Conservation (phyloP, 64 coral and sea anemone genomes). For the Montipora sp. region DNA sequence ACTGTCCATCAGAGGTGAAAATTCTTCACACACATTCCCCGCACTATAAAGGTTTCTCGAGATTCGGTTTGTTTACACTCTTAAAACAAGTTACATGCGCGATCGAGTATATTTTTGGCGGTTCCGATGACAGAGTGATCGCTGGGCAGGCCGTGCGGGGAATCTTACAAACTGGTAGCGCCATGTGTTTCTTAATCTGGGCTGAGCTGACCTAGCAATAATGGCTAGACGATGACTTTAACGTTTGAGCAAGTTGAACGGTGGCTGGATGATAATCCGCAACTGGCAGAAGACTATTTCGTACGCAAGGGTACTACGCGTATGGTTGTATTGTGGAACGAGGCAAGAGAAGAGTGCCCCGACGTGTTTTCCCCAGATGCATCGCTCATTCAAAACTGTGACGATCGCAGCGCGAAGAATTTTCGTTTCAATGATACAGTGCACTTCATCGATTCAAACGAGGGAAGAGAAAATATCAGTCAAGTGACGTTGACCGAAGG, state of each 20-base stretch:
- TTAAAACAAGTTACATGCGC: conserved; percentile 45
- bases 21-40: neutral
- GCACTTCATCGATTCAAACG: conserved; percentile 83
- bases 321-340: conserved; percentile 88
- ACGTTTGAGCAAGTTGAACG: conserved; percentile 93
- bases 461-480: conserved; percentile 57
- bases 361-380: conserved; percentile 35
- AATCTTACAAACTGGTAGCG: conserved; percentile 11
- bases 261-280: conserved; percentile 86
- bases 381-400: conserved; percentile 46
- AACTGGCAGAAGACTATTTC: conserved; percentile 90
- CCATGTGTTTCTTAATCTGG: neutral
- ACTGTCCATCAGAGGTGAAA: neutral
- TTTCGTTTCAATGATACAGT: conserved; percentile 92
- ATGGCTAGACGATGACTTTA: conserved; percentile 96
- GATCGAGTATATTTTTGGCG: conserved; percentile 36
- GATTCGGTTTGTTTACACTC: conserved; percentile 49
- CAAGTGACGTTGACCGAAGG: conserved; percentile 12
- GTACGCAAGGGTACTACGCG: conserved; percentile 85
- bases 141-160: conserved; percentile 1
- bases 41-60: neutral
- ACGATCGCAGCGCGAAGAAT: conserved; percentile 58
- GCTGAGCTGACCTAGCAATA: conserved; percentile 36
- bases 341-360: conserved; percentile 57
- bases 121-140: conserved; percentile 26